Evolutionary conservation across 2,113 vertebrate genomes (phyloP).

Genomic region (Bombycilla garrulus): DNA sequence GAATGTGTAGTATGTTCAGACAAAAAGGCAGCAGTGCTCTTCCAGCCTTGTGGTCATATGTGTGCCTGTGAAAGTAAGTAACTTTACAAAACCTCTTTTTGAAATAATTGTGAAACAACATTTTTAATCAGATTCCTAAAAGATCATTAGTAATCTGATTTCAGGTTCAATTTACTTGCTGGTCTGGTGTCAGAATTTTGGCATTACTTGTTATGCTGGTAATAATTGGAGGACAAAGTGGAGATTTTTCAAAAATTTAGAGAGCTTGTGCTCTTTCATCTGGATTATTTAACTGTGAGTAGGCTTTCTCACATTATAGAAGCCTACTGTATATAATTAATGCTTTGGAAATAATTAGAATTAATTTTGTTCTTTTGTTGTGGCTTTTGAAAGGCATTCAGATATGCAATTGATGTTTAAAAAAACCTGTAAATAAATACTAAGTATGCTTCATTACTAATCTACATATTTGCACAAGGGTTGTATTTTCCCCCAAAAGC

Average conservation of each 20-base stretch:
- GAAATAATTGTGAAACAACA: background rate
- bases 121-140: background rate
- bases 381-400: background rate
- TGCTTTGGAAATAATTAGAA: background rate
- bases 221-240: background rate
- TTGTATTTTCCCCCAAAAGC: background rate
- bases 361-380: background rate
- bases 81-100: background rate
- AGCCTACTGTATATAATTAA: background rate
- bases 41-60: constrained; percentile 99
- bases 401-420: background rate
- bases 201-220: background rate
- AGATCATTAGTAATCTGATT: background rate
- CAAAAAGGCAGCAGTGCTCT: constrained; percentile 97
- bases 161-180: background rate
- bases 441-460: background rate
- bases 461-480: background rate
- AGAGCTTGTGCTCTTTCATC: background rate
- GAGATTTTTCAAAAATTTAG: background rate
- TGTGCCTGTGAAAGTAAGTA: constrained; percentile 99
- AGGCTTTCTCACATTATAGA: background rate
- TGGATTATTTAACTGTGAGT: background rate
- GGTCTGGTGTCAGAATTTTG: background rate
- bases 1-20: constrained; percentile 99
- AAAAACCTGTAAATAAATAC: background rate